Conservation (phyloP, 2,797 vertebrate species). For the Danionella dracula region DNA sequence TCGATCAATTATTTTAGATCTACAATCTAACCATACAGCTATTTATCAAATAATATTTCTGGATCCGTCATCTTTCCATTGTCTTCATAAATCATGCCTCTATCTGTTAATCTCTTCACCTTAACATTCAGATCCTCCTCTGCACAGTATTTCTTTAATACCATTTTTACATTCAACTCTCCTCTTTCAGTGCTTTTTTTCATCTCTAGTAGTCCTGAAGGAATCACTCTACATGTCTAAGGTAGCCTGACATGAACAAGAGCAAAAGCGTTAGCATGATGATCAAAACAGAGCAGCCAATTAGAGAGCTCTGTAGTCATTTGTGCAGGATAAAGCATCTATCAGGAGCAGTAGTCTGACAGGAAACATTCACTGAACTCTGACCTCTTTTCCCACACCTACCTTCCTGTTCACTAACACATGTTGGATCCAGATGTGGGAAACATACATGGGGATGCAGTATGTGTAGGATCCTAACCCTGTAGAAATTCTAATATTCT, state of each 20-base stretch:
- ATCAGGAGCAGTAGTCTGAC: constrained; percentile 88
- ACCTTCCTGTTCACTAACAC: constrained; percentile 81
- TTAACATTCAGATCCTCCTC: neutral
- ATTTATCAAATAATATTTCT: too few relatives aligned
- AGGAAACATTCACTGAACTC: constrained; percentile 84
- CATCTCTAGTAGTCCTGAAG: constrained; percentile 34
- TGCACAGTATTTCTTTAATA: neutral
- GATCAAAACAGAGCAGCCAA: constrained; percentile 95
- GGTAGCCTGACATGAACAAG: neutral
- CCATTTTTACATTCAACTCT: neutral
- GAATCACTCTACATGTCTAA: constrained; percentile 10
- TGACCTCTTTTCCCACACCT: constrained; percentile 79
- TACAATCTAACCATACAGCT: too few relatives aligned
- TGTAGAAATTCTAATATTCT: constrained; percentile 53
- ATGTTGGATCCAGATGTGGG: constrained; percentile 95
- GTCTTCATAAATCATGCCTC: too few relatives aligned
- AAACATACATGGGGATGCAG: constrained; percentile 22
- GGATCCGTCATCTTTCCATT: too few relatives aligned
- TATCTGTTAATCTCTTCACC: too few relatives aligned
- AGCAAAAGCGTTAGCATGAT: constrained; percentile 67
- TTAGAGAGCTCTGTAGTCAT: constrained; percentile 89
- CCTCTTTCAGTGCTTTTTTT: constrained; percentile 20
- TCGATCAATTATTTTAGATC: too few relatives aligned
- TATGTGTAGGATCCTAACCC: neutral
- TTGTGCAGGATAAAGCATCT: constrained; percentile 94